Evolutionary conservation across 2,113 vertebrate species (phyloP).

Genomic region (Desmodus rotundus): DNA sequence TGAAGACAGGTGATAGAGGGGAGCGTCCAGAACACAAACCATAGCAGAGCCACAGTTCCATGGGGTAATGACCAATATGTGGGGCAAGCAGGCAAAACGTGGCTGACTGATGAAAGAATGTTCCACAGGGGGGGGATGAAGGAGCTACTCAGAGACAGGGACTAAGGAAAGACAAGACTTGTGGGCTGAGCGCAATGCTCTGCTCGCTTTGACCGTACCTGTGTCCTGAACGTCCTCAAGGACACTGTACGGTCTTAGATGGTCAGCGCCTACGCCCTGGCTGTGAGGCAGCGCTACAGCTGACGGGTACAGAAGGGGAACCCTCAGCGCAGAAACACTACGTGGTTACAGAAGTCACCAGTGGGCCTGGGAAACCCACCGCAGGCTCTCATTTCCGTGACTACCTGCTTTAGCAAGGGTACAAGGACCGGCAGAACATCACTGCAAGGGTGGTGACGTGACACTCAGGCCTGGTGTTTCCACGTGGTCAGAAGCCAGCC

Average conservation of each 20-base stretch:
- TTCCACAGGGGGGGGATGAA: background rate
- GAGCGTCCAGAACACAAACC: background rate
- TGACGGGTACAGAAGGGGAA: conserved; percentile 1
- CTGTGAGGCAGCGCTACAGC: background rate
- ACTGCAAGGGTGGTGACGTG: no score
- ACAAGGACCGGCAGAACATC: background rate
- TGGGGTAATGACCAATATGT: background rate
- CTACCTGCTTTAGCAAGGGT: background rate
- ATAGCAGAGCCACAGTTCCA: background rate
- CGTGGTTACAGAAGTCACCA: background rate
- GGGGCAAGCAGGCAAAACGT: background rate
- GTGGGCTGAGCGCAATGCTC: background rate
- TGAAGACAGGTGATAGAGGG: background rate
- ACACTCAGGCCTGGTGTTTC: background rate
- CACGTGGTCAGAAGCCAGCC: background rate
- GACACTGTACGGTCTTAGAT: background rate
- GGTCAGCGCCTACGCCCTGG: background rate
- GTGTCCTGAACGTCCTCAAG: conserved; percentile 33
- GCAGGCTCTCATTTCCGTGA: background rate
- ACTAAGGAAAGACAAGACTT: background rate
- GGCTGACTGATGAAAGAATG: background rate
- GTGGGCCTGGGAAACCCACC: background rate
- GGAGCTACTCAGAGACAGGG: background rate
- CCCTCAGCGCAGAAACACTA: background rate
- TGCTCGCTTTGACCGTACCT: conserved; percentile 36